Evolutionary conservation across 2,888 invertebrate genomes (phyloP), one percentile per base, ranked within the genome.

Genomic region (Parnassius glacialis): DNA sequence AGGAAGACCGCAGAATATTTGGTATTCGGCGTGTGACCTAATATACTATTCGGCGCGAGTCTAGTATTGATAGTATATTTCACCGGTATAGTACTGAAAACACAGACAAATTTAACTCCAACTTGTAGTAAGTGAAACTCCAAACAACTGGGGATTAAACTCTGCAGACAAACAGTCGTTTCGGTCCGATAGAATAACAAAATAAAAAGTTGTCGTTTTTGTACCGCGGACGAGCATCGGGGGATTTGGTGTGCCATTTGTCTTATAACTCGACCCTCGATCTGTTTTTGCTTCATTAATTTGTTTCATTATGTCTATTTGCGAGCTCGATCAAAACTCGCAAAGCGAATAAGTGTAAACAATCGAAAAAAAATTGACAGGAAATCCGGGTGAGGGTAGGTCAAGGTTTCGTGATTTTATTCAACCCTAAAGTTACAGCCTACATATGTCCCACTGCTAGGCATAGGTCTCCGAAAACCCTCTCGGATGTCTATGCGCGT

Each of bases 171-270:
- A 53, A n/a, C 47, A 45, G 59, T 51, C 59, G 57, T 55, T 34
- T 55, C 55, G 60, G 25, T 58, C 48, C 47, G 59, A 65, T 65
- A 58, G 60, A 59, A 45, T 52, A 51, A 13, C 44, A 57, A 51
- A n/a, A 57, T 56, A 65, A 62, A 65, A 65, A 65, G 50, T 52
- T 52, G 25, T n/a, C n/a, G 57, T 57, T 57, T 62, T 65, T 65
- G 45, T 34, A 13, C 42, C n/a, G 53, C 42, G 42, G 44, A n/a
- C 16, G 42, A 13, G 45, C 52, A 47, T 45, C 52, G 20, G 12
- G 51, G 62, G 43, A 53, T 58, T 55, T 50, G 16, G 61, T 44
- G 25, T 45, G 59, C 57, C 50, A 52, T 48, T 58, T 54, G 42
- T 52, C 52, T 57, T 54, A 50, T 20, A 54, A 34, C 52, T 50